phyloP scores from a whole-genome alignment of 2,113 vertebrate species.

The Pteronura brasiliensis region DNA sequence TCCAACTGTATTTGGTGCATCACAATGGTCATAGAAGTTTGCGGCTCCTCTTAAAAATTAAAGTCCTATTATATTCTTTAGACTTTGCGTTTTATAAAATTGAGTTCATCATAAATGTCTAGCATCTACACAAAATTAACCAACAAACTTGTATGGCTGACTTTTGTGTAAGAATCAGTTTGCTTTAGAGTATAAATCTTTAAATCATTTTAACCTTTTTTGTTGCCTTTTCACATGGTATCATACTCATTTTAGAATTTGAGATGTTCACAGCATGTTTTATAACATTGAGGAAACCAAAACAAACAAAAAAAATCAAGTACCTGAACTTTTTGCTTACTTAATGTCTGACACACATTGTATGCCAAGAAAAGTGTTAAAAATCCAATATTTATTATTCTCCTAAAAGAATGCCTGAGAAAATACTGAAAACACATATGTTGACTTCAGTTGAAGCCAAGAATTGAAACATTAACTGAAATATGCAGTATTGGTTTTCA shows the following conservation, averaged over 20 bases:
- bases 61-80: slow-evolving; percentile 41
- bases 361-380: slow-evolving; percentile 29
- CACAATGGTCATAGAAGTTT: not conserved
- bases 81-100: slow-evolving; percentile 21
- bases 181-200: slow-evolving; percentile 44
- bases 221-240: not conserved
- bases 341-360: not conserved
- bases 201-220: slow-evolving; percentile 28
- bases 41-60: slow-evolving; percentile 45
- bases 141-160: not conserved
- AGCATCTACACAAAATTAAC: not conserved
- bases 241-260: slow-evolving; percentile 38
- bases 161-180: slow-evolving; percentile 36
- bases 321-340: slow-evolving; percentile 28
- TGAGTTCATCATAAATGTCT: slow-evolving; percentile 27
- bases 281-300: slow-evolving; percentile 33
- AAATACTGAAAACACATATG: not conserved
- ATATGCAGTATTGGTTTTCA: not conserved
- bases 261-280: slow-evolving; percentile 56
- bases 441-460: not conserved
- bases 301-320: slow-evolving; percentile 13
- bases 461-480: not conserved
- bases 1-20: slow-evolving; percentile 22
- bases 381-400: slow-evolving; percentile 1
- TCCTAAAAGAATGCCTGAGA: slow-evolving; percentile 4